phyloP scores from a whole-genome alignment of 2,888 invertebrate genomes.

The Myopa testacea region DNA sequence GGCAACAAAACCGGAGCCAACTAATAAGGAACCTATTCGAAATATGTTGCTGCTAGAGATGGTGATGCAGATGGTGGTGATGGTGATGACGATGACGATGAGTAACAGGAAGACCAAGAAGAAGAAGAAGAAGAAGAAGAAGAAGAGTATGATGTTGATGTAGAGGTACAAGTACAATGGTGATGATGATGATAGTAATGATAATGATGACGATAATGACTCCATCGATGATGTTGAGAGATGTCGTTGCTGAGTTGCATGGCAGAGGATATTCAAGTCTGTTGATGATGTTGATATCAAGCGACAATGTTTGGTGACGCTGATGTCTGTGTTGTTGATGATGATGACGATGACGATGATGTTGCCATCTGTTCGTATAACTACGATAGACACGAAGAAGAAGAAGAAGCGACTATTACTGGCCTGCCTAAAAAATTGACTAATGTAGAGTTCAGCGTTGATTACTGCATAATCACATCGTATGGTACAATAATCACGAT shows the following conservation, averaged over 20 bases:
- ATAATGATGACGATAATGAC: too few relatives aligned
- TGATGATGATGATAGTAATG: too few relatives aligned
- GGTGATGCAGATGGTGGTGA: neutral
- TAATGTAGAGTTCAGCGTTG: slow-evolving; percentile 10
- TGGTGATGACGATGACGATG: neutral
- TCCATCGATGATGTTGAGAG: too few relatives aligned
- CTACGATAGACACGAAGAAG: neutral
- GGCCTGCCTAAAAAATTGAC: neutral
- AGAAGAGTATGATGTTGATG: neutral
- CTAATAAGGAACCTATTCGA: slow-evolving; percentile 29
- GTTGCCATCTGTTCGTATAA: neutral
- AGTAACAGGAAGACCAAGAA: neutral
- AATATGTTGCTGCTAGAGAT: slow-evolving; percentile 19
- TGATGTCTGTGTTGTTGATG: neutral
- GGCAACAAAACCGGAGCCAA: slow-evolving; percentile 23
- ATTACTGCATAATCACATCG: slow-evolving; percentile 16
- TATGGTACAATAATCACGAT: too few relatives aligned
- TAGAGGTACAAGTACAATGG: too few relatives aligned
- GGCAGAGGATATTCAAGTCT: too few relatives aligned
- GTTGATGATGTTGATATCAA: too few relatives aligned
- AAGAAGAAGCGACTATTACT: neutral
- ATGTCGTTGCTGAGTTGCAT: too few relatives aligned
- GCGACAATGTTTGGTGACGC: too few relatives aligned
- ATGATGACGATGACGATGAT: neutral
- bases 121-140: neutral